A percentile compares a stretch with the other conserved stretches of the same genome.
Evolutionary conservation across 2,113 vertebrate genomes (phyloP).

Genomic region (Ptilorrhoa leucosticta): DNA sequence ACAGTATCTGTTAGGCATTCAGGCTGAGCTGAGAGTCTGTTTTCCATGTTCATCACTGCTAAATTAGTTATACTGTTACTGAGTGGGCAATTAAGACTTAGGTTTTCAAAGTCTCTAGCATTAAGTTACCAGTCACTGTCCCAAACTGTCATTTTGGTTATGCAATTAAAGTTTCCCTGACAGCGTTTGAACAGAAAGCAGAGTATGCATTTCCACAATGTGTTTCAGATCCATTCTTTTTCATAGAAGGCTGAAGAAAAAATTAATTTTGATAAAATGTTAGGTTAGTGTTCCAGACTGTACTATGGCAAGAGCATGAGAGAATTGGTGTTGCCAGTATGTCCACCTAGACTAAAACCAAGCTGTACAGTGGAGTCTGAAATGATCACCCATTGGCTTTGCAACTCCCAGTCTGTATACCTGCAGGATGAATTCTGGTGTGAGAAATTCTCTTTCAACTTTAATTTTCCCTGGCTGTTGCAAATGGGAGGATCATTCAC

Average conservation of each 20-base stretch:
- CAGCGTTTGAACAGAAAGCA: not conserved
- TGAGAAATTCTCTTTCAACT: not conserved
- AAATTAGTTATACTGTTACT: slow-evolving; percentile 6
- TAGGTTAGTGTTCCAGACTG: not conserved
- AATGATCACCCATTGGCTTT: not conserved
- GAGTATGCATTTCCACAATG: not conserved
- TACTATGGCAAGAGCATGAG: not conserved
- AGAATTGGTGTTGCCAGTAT: not conserved
- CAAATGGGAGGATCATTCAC: slow-evolving; percentile 13
- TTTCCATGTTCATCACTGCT: slow-evolving; percentile 31
- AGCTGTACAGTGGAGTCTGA: not conserved
- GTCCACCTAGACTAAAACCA: not conserved
- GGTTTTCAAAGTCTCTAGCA: not conserved
- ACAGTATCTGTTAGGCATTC: not conserved
- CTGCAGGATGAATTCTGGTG: not conserved
- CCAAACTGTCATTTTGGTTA: slow-evolving; percentile 9
- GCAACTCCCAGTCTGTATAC: not conserved
- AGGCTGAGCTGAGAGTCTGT: not conserved
- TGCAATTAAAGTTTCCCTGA: not conserved
- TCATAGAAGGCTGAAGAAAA: not conserved
- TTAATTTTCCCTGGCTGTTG: not conserved
- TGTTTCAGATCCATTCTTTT: not conserved
- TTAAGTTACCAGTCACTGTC: slow-evolving; percentile 34
- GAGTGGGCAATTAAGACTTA: not conserved
- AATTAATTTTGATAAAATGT: not conserved